Base-by-base conservation (phyloP, 64 coral and sea anemone genomes). In the Pachyseris speciosa region DNA sequence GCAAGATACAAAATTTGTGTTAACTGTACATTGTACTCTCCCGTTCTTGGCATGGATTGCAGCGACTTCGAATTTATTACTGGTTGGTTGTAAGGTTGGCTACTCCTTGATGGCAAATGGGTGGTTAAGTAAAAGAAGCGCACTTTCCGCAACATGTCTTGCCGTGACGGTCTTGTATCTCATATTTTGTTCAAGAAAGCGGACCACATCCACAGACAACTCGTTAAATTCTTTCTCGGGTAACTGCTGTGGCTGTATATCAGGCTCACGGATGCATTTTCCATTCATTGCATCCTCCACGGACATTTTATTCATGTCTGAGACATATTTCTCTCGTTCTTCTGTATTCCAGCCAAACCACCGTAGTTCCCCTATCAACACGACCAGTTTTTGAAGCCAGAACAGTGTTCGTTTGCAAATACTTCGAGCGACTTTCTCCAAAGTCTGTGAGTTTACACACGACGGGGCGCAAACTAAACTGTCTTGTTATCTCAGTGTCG, bases 1-100 rank as follows among this genome's bases (percentile, higher is more conserved):
- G 11, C 73, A 76, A 12, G 73, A 76, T 52, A 51, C 73, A 22
- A 50, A 76, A 33, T 52, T 50, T 76, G 42, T 76, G 73, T 76
- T 76, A 10, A 76, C 73, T 5, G 73, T 76, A 52, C 73, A 50
- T 25, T 76, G 43, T 49, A 76, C 73, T 76, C 45, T 52, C 2
- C 45, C 45, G 43, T 76, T 76, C 27, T 51, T 76, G 9, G 25
- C 26, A 11, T 76, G 24, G 2, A 76, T 22, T 51, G 73, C 42
- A 49, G 72, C 72, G 12, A 48, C 72, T 75, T 75, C 20, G 72
- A 47, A 9, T 48, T 75, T 75, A 25, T 75, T 75, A 28, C 40
- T 75, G 19, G 72, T 27, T 6, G 40, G 15, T 7, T 72, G 33
- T 24, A 72, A 16, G 34, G 68, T 71, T 71, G 68, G 68, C 37